Conservation (phyloP, 2,888 invertebrate genomes). For the Baccha elongata region DNA sequence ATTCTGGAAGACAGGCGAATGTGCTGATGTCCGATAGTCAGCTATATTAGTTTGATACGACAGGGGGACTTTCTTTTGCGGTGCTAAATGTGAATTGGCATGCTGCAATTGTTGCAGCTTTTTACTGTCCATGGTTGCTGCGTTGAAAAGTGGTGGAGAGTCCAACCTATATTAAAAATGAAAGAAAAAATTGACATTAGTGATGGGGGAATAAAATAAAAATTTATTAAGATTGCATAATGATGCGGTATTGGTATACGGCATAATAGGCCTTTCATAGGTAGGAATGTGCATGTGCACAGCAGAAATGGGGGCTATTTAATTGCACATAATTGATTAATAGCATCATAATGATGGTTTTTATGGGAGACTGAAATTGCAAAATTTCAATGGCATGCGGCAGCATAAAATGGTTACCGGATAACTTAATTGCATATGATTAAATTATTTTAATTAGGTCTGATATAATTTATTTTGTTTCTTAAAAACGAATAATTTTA, state of each 20-base stretch:
- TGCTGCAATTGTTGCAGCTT: constrained; percentile 83
- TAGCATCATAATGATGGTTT: constrained; percentile 52
- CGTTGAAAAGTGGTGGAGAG: constrained; percentile 86
- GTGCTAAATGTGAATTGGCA: constrained; percentile 80
- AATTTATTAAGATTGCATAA: constrained; percentile 28
- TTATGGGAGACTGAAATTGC: constrained; percentile 12
- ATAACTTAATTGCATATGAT: constrained; percentile 41
- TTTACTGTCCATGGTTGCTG: constrained; percentile 87
- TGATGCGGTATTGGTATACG: constrained; percentile 2
- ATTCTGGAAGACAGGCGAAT: constrained; percentile 82
- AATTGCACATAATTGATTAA: constrained; percentile 81
- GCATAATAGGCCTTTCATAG: not conserved
- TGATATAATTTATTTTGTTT: no score
- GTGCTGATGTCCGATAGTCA: constrained; percentile 84
- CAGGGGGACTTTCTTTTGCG: constrained; percentile 83
- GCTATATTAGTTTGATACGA: constrained; percentile 81
- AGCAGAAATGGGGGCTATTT: constrained; percentile 68
- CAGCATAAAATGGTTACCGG: not conserved
- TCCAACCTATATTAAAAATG: constrained; percentile 86
- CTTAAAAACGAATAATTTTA: no score
- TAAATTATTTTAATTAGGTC: constrained; percentile 29
- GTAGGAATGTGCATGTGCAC: not conserved
- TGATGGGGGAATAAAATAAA: constrained; percentile 27
- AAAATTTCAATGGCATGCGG: constrained; percentile 24
- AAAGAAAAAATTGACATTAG: constrained; percentile 3